Evolutionary conservation across 1,140 invertebrate species (phyloP).

Genomic region (Drosophila micromelanica): DNA sequence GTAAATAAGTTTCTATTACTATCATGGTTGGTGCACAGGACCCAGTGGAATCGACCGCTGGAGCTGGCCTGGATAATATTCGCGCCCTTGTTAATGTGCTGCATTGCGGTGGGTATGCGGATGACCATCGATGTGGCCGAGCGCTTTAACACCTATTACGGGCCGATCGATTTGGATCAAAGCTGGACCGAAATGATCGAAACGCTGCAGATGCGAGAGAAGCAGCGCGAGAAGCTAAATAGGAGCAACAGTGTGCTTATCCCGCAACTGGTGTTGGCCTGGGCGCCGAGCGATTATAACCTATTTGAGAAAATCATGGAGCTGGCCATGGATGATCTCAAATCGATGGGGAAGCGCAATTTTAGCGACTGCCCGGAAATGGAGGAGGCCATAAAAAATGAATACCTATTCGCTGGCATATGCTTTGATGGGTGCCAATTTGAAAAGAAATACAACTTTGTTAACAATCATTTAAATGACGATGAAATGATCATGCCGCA

Average conservation of each 20-base stretch:
- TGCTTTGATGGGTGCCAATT: conserved; percentile 30
- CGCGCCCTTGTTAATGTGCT: conserved; percentile 16
- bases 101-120: conserved; percentile 38
- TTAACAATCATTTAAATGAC: neutral
- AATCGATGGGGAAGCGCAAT: neutral
- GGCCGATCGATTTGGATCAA: conserved; percentile 34
- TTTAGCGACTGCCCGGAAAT: conserved; percentile 17
- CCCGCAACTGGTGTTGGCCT: conserved; percentile 53
- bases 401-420: conserved; percentile 51
- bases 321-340: neutral
- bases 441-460: neutral
- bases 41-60: conserved; percentile 34
- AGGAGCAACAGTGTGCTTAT: conserved; percentile 31
- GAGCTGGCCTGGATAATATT: conserved; percentile 44
- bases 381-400: neutral
- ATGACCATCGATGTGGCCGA: neutral
- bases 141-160: conserved; percentile 21
- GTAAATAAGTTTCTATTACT: conserved; percentile 46
- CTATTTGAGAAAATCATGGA: conserved; percentile 26
- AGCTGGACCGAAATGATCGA: conserved; percentile 47
- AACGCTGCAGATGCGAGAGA: conserved; percentile 3
- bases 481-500: neutral
- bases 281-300: conserved; percentile 34
- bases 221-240: neutral
- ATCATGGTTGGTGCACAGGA: conserved; percentile 54